Percentiles rank a stretch among this genome's conserved stretches.
Conservation (phyloP, 2,797 vertebrate species). For the Echiichthys vipera region DNA sequence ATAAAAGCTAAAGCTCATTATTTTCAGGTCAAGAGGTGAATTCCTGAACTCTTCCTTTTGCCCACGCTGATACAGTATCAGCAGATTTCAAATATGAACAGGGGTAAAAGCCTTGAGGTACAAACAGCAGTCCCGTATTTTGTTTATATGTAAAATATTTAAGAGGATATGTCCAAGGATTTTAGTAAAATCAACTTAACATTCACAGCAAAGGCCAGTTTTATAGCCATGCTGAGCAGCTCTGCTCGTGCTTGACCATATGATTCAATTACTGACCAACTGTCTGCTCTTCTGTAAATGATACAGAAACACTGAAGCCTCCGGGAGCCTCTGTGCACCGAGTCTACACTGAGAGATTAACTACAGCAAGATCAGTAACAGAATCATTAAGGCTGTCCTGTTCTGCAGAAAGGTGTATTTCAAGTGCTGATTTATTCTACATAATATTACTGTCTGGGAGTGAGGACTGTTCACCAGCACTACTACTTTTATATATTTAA, state of each 20-base stretch:
- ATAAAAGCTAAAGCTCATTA: conserved; percentile 46
- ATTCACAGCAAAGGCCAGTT: conserved; percentile 5
- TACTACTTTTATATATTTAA: neutral
- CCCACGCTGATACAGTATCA: conserved; percentile 23
- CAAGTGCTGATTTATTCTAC: conserved; percentile 21
- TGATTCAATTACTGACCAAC: conserved; percentile 14
- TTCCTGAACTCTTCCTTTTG: conserved; percentile 38
- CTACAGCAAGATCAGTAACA: neutral
- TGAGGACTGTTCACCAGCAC: neutral
- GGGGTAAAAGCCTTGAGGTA: neutral
- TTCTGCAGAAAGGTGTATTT: conserved; percentile 7
- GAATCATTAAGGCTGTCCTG: neutral
- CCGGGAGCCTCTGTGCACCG: neutral
- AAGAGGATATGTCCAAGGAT: neutral
- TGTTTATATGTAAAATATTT: conserved; percentile 18
- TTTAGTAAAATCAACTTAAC: neutral
- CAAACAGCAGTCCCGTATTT: conserved; percentile 1
- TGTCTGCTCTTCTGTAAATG: too few species aligned
- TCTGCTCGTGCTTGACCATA: conserved; percentile 6
- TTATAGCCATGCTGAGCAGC: neutral
- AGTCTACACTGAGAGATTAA: conserved; percentile 3
- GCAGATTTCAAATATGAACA: conserved; percentile 36
- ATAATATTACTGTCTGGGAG: neutral
- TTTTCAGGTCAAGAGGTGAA: conserved; percentile 57
- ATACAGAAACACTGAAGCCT: neutral